Conservation (phyloP, 2,888 invertebrate genomes). For the Lottia gigantea region DNA sequence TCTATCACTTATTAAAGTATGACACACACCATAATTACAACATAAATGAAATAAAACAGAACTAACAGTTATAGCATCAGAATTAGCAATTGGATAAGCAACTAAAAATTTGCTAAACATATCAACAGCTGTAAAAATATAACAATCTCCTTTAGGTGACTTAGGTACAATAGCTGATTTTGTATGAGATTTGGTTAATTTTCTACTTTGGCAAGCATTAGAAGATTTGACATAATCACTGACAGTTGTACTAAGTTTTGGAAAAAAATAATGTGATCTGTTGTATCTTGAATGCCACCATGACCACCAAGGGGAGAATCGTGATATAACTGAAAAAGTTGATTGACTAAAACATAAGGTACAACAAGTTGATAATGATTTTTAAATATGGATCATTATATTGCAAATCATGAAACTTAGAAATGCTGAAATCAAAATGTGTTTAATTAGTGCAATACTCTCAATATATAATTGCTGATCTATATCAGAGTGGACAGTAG, state of each 20-base stretch:
- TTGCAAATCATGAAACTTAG: conserved; percentile 10
- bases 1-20: conserved; percentile 17
- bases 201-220: conserved; percentile 23
- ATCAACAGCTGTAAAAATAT: conserved; percentile 22
- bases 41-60: conserved; percentile 17
- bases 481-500: neutral
- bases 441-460: conserved; percentile 3
- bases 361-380: conserved; percentile 25
- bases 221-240: conserved; percentile 22
- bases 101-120: conserved; percentile 21
- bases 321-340: conserved; percentile 22
- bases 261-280: conserved; percentile 26
- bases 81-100: conserved; percentile 17
- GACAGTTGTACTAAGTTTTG: conserved; percentile 16
- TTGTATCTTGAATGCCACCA: conserved; percentile 26
- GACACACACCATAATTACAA: conserved; percentile 22
- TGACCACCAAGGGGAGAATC: conserved; percentile 26
- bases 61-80: conserved; percentile 22
- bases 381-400: conserved; percentile 13
- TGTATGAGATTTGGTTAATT: conserved; percentile 20
- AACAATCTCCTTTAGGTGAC: conserved; percentile 19
- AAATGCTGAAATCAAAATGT: neutral
- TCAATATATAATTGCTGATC: neutral
- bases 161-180: conserved; percentile 19
- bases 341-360: conserved; percentile 21